phyloP scores from a whole-genome alignment of 2,888 invertebrate species.

The Zygothrica quintamaculata region DNA sequence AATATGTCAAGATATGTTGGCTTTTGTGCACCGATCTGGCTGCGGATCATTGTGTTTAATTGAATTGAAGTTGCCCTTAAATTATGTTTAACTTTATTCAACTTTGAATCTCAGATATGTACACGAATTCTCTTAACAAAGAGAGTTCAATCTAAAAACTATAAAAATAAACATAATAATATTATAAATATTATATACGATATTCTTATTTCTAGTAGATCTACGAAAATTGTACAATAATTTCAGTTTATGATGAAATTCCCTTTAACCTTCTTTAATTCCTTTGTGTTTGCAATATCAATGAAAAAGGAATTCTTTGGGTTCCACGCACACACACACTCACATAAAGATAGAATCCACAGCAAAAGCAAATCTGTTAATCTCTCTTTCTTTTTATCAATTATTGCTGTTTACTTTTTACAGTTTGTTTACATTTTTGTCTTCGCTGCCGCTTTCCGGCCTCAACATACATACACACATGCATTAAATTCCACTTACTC shows the following conservation, averaged over 20 bases:
- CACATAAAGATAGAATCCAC: constrained; percentile 31
- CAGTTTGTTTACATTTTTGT: constrained; percentile 74
- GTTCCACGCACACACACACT: background rate
- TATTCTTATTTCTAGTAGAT: no score
- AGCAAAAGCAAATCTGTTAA: constrained; percentile 43
- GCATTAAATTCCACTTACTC: constrained; percentile 23
- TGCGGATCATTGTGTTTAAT: constrained; percentile 54
- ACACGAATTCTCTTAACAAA: no score
- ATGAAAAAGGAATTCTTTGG: background rate
- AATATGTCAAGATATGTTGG: constrained; percentile 56
- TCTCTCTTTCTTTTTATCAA: constrained; percentile 69
- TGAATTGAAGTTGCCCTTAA: constrained; percentile 67
- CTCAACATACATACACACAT: constrained; percentile 37
- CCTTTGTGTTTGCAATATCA: no score
- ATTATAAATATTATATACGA: no score
- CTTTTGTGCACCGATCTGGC: constrained; percentile 44
- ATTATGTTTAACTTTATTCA: constrained; percentile 55
- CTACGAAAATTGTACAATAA: background rate
- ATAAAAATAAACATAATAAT: background rate
- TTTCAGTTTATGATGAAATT: constrained; percentile 66
- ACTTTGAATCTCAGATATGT: constrained; percentile 73
- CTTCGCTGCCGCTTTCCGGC: constrained; percentile 70
- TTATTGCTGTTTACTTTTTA: constrained; percentile 68
- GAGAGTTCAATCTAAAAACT: background rate
- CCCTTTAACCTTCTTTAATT: constrained; percentile 8